Conservation (phyloP, 2,113 vertebrate genomes). For the Eulacestoma nigropectus region DNA sequence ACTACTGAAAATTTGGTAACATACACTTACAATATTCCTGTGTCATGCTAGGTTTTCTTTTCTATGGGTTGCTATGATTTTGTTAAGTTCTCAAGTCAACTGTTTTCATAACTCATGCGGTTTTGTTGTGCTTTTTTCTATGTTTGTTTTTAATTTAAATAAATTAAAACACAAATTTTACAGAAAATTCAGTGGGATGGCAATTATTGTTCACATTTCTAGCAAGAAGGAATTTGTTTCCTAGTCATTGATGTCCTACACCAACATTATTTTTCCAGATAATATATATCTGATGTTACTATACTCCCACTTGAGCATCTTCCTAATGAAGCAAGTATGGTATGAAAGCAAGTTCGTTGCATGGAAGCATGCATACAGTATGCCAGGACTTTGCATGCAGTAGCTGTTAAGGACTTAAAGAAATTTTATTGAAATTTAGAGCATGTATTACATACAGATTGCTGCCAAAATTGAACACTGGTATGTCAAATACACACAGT, state of each 20-base stretch:
- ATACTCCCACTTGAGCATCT: background rate
- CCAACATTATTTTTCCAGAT: background rate
- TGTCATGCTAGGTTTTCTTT: background rate
- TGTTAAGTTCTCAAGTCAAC: background rate
- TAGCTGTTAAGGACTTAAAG: conserved; percentile 4
- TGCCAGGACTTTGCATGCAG: background rate
- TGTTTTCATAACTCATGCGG: background rate
- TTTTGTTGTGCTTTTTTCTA: background rate
- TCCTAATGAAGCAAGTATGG: background rate
- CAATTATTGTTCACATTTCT: background rate
- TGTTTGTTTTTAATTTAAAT: background rate
- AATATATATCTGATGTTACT: background rate
- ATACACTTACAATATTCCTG: background rate
- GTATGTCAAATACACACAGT: background rate
- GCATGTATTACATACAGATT: background rate
- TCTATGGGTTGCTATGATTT: background rate
- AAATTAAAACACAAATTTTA: background rate
- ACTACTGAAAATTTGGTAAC: conserved; percentile 4
- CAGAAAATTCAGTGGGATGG: background rate
- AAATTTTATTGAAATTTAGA: background rate
- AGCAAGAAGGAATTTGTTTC: background rate
- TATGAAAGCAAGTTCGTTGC: background rate
- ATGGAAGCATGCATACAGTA: background rate
- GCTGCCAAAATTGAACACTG: background rate
- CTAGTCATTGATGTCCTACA: background rate